phyloP scores from a whole-genome alignment of 2,797 vertebrate species.

The Chelon labrosus region DNA sequence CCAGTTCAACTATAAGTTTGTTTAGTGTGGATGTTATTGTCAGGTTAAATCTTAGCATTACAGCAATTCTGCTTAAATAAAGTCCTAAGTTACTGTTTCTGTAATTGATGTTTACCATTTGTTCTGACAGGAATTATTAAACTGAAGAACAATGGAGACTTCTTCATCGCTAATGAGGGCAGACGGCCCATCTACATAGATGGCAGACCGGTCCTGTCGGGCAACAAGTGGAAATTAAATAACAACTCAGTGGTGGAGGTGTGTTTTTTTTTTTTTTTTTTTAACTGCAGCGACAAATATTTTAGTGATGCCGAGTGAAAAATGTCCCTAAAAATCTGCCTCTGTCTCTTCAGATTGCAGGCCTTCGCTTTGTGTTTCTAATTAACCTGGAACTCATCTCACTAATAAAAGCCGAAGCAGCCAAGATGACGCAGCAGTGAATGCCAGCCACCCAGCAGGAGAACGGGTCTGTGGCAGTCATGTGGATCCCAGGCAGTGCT shows the following conservation, averaged over 20 bases:
- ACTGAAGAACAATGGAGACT: conserved; percentile 96
- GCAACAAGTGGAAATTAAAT: conserved; percentile 97
- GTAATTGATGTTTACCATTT: neutral
- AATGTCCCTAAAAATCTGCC: neutral
- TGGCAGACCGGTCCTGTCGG: conserved; percentile 93
- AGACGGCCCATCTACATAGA: conserved; percentile 95
- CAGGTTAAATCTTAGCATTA: neutral
- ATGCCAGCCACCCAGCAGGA: neutral
- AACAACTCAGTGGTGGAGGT: conserved; percentile 98
- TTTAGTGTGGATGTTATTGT: neutral
- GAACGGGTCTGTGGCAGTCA: conserved; percentile 2
- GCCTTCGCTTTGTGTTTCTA: conserved; percentile 96
- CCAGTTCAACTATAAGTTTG: too few relatives aligned
- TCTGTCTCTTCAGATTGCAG: conserved; percentile 88
- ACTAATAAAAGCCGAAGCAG: conserved; percentile 95
- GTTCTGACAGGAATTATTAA: conserved; percentile 91
- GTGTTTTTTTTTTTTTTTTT: conserved; percentile 29
- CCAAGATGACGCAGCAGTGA: conserved; percentile 95
- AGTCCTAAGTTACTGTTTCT: neutral
- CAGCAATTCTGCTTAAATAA: neutral
- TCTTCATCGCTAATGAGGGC: conserved; percentile 97
- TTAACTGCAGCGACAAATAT: neutral
- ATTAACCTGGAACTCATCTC: conserved; percentile 98
- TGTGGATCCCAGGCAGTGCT: conserved; percentile 11
- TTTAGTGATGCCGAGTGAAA: neutral